phyloP scores from a whole-genome alignment of 2,797 vertebrate species.

The Rhincodon typus region DNA sequence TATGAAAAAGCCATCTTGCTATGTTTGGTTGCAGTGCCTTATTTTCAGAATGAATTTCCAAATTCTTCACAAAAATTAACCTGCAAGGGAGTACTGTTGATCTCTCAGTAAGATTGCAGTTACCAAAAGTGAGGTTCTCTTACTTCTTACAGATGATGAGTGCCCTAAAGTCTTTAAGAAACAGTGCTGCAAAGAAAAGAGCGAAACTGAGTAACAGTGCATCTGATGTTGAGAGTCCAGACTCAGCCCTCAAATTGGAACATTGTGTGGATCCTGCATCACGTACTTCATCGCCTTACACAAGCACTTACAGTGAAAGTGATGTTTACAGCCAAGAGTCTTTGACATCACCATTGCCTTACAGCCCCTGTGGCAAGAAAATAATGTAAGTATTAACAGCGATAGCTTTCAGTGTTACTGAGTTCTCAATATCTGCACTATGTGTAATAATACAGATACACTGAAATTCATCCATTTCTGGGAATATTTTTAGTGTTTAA shows the following conservation, averaged over 20 bases:
- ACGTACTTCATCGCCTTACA: slow-evolving; percentile 59
- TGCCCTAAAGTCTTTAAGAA: slow-evolving; percentile 76
- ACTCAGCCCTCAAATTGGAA: slow-evolving; percentile 67
- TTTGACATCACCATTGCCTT: slow-evolving; percentile 53
- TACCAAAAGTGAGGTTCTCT: slow-evolving; percentile 26
- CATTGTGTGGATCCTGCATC: slow-evolving; percentile 59
- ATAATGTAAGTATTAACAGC: slow-evolving; percentile 48
- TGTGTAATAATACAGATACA: background rate
- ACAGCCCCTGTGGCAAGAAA: slow-evolving; percentile 47
- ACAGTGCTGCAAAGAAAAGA: slow-evolving; percentile 84
- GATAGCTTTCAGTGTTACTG: background rate
- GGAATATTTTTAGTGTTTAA: background rate
- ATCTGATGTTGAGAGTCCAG: slow-evolving; percentile 71
- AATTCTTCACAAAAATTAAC: background rate
- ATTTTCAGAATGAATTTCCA: background rate
- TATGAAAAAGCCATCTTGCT: background rate
- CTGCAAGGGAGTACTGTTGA: background rate
- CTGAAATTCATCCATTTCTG: background rate
- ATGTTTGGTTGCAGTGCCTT: background rate
- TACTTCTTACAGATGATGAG: slow-evolving; percentile 71
- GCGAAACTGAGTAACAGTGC: slow-evolving; percentile 68
- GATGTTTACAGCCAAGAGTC: slow-evolving; percentile 65
- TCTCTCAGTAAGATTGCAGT: background rate
- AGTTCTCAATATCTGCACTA: background rate
- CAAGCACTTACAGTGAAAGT: slow-evolving; percentile 69